Evolutionary conservation across 2,888 invertebrate species (phyloP).

Genomic region (Chrysolina oricalcia): DNA sequence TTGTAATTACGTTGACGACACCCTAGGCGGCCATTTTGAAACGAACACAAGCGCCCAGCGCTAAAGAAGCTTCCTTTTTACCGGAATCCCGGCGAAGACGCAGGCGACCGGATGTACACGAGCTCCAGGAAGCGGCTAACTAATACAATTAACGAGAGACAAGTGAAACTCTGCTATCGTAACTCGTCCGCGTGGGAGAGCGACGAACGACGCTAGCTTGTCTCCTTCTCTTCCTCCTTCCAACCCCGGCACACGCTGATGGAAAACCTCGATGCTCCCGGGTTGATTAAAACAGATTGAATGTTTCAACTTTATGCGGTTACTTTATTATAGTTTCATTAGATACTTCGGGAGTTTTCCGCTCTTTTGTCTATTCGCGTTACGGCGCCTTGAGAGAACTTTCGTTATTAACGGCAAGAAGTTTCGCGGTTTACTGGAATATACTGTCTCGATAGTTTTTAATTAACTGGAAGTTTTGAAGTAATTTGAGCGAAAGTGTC

Average conservation of each 20-base stretch:
- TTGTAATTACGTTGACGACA: conserved; percentile 74
- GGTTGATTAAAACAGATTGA: conserved; percentile 73
- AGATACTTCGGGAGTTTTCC: conserved; percentile 63
- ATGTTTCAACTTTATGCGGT: conserved; percentile 71
- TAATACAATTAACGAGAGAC: conserved; percentile 74
- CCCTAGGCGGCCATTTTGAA: conserved; percentile 74
- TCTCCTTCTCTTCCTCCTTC: conserved; percentile 43
- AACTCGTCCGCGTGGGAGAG: conserved; percentile 66
- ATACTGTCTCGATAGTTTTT: conserved; percentile 27
- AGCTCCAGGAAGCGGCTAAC: conserved; percentile 70
- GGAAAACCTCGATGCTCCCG: conserved; percentile 70
- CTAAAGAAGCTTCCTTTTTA: conserved; percentile 58
- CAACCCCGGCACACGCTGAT: conserved; percentile 60
- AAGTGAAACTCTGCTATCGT: conserved; percentile 74
- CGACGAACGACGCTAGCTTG: conserved; percentile 40
- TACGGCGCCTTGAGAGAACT: conserved; percentile 35
- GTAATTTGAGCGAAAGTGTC: conserved; percentile 7
- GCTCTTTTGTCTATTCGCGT: conserved; percentile 43
- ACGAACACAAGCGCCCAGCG: conserved; percentile 69
- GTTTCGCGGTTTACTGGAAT: conserved; percentile 29
- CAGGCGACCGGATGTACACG: conserved; percentile 63
- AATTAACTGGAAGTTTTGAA: conserved; percentile 23
- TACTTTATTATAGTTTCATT: conserved; percentile 69
- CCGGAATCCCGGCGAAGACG: conserved; percentile 60
- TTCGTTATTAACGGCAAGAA: conserved; percentile 42